Evolutionary conservation across 2,797 vertebrate genomes (phyloP).

Genomic region (Vireo griseus): DNA sequence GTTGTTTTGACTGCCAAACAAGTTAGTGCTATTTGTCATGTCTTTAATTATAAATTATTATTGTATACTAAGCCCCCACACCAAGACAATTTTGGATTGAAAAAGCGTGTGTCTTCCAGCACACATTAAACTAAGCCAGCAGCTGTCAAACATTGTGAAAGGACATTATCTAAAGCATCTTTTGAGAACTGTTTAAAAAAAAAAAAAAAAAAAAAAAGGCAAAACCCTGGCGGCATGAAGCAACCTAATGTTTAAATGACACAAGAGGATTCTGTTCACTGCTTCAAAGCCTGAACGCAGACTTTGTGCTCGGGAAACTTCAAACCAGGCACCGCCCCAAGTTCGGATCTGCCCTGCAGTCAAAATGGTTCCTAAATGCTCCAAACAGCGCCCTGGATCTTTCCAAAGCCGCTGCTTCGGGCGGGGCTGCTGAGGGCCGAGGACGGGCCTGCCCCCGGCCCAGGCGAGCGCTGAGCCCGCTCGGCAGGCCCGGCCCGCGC

Average conservation of each 20-base stretch:
- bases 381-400: fast-evolving
- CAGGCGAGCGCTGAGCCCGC: neutral
- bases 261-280: neutral
- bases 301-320: neutral
- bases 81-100: neutral
- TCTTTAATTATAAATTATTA: neutral
- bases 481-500: neutral
- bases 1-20: neutral
- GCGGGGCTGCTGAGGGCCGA: fast-evolving
- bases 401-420: neutral
- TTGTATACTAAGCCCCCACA: neutral
- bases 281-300: neutral
- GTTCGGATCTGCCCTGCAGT: neutral
- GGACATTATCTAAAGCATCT: neutral
- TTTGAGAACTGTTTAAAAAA: neutral
- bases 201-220: neutral
- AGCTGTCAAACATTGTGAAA: neutral
- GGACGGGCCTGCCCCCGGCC: neutral
- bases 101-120: neutral
- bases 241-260: neutral
- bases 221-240: neutral
- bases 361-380: neutral
- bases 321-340: neutral
- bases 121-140: neutral
- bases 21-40: neutral